Evolutionary conservation across 2,888 invertebrate species (phyloP).

Genomic region (Amblyjoppa fuscipennis): DNA sequence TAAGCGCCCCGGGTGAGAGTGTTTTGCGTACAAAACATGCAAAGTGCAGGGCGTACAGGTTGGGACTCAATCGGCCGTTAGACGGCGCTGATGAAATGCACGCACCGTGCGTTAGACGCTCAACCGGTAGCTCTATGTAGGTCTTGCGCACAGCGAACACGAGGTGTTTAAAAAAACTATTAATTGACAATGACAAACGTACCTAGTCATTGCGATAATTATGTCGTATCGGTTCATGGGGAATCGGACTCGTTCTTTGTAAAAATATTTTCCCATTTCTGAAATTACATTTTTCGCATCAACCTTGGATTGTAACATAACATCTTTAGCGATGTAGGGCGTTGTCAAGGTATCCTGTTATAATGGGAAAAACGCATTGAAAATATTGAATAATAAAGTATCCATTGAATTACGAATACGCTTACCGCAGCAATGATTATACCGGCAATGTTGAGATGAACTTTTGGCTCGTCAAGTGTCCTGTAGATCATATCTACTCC

Average conservation of each 20-base stretch:
- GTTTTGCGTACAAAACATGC: too few relatives aligned
- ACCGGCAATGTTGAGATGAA: neutral
- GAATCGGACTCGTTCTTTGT: slow-evolving; percentile 8
- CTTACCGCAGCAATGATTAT: slow-evolving; percentile 6
- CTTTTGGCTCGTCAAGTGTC: neutral
- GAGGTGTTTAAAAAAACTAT: neutral
- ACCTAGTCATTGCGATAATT: slow-evolving; percentile 41
- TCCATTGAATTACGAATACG: neutral
- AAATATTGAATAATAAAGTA: neutral
- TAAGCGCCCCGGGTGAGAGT: too few relatives aligned
- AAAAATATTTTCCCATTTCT: slow-evolving; percentile 14
- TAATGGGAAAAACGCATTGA: neutral
- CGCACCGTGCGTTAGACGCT: too few relatives aligned
- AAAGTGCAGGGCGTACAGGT: too few relatives aligned
- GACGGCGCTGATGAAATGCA: neutral
- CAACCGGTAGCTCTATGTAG: too few relatives aligned
- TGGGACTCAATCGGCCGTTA: too few relatives aligned
- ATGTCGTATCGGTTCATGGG: slow-evolving; percentile 28
- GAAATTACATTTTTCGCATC: neutral
- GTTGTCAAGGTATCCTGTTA: slow-evolving; percentile 3
- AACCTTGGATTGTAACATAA: too few relatives aligned
- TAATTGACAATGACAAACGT: neutral
- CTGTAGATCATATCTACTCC: slow-evolving; percentile 29
- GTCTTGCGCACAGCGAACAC: too few relatives aligned
- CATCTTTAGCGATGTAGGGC: neutral